Base-by-base conservation (phyloP, 2,797 vertebrate species). In the Diceros bicornis region DNA sequence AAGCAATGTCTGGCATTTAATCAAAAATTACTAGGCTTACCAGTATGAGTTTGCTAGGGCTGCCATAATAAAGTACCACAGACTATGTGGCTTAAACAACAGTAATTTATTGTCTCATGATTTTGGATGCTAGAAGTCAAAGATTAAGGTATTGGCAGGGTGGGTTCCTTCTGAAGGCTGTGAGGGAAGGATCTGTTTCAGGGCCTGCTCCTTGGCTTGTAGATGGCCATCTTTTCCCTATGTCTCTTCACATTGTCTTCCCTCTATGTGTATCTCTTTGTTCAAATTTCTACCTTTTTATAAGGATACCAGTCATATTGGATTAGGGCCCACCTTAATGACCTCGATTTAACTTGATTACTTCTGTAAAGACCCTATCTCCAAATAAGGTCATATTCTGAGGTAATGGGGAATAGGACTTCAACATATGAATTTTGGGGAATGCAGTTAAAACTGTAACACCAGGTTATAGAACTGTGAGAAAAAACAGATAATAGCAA, bases 1-100 rank as follows among this genome's bases (percentile, higher is more conserved):
- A 83, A 66, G 47, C 29, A 85, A 88, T 86, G 25, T 64, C 69
- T 96, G 69, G 44, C 66, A 94, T 91, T 96, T 41, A 85, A 91
- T 91, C 0, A 92, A 91, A 95, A 92, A 57, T 75, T 89, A 75
- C 25, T 83, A 84, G 59, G 62, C 27, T 96, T 95, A 66, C 32
- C 61, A 91, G 29, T 88, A 77, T 95, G 94, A 77, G 20, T 95
- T 93, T 96, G 21, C 41, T 83, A 96, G 34, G 50, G 29, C 44
- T 95, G 27, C 41, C 78, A 59, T 96, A 89, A 75, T 75, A 96
- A 89, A 66, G 29, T 93, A 84, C 17, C 44, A 75, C 17, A 93
- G n/a, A 75, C 25, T 79, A 11, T 32, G 71, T 86, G n/a, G 21
- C 21, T 93, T 83, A 94, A 94, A 78, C 34, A 94, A 86, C 12